phyloP scores from a whole-genome alignment of 2,113 vertebrate genomes.

The Pholis gunnellus region DNA sequence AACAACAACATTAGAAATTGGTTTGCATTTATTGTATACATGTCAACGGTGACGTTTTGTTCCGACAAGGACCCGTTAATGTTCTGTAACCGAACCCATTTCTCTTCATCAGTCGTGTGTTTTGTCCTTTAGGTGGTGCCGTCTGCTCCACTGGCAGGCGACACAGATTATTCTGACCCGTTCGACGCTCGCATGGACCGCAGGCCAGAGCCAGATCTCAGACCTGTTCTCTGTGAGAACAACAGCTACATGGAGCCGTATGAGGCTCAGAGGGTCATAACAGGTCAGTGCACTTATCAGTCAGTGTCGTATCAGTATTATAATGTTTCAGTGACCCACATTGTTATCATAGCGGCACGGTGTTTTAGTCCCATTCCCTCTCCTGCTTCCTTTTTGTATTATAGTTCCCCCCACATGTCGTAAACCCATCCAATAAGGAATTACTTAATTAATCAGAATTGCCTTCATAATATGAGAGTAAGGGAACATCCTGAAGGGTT shows the following conservation, averaged over 20 bases:
- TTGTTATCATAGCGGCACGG: not conserved
- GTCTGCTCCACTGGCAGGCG: slow-evolving; percentile 76
- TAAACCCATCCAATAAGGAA: not conserved
- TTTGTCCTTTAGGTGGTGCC: slow-evolving; percentile 79
- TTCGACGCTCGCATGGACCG: slow-evolving; percentile 92
- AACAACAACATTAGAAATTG: not conserved
- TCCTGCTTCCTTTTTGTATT: not conserved
- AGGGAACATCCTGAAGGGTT: not conserved
- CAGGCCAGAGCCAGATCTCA: slow-evolving; percentile 67
- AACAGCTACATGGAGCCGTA: slow-evolving; percentile 98
- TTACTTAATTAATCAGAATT: not conserved
- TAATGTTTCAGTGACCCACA: not conserved
- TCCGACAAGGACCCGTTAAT: not conserved
- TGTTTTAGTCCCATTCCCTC: not conserved
- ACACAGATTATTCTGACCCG: slow-evolving; percentile 94
- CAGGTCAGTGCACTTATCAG: slow-evolving; percentile 81
- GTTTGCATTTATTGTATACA: slow-evolving; percentile 6
- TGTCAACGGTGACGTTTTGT: not conserved
- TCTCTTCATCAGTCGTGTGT: not conserved
- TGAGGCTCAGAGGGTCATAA: slow-evolving; percentile 96
- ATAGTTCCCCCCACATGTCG: not conserved
- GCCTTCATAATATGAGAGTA: not conserved
- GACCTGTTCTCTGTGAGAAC: slow-evolving; percentile 86
- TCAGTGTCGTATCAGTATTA: not conserved
- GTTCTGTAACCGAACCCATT: not conserved